A percentile compares a stretch with the other conserved stretches of the same genome.
Conservation (phyloP, 2,888 invertebrate species). For the Achlya flavicornis region DNA sequence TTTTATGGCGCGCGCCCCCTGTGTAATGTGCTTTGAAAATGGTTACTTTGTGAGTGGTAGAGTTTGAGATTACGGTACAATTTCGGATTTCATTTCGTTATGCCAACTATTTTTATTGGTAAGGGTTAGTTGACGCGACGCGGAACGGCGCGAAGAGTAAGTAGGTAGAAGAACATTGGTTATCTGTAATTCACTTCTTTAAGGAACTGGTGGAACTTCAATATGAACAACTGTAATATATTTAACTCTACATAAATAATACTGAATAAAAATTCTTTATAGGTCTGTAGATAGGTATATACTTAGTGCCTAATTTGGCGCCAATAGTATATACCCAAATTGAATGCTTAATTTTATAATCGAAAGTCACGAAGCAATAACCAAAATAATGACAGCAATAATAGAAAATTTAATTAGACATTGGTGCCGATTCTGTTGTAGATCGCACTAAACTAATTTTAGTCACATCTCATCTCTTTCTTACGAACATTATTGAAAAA, state of each 20-base stretch:
- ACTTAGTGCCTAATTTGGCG: no score
- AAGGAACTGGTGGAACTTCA: no score
- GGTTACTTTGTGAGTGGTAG: slow-evolving; percentile 49
- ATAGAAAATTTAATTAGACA: slow-evolving; percentile 39
- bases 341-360: slow-evolving; percentile 1
- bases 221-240: no score
- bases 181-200: no score
- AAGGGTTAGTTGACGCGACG: not conserved
- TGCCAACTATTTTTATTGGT: slow-evolving; percentile 28
- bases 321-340: not conserved
- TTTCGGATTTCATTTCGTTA: slow-evolving; percentile 26
- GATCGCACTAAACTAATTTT: no score
- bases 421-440: no score
- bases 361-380: slow-evolving; percentile 2
- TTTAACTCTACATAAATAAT: no score
- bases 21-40: slow-evolving; percentile 54
- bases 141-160: not conserved
- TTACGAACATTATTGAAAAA: no score
- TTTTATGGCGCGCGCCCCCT: slow-evolving; percentile 72
- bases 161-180: not conserved
- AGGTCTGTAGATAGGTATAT: not conserved
- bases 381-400: not conserved
- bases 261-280: no score
- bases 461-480: no score
- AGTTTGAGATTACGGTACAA: slow-evolving; percentile 37